These are phyloP conservation scores for Chrysopilus asiliformis DNA, from an alignment of 2,888 invertebrate genomes.

Conservation along the genomic window DNA sequence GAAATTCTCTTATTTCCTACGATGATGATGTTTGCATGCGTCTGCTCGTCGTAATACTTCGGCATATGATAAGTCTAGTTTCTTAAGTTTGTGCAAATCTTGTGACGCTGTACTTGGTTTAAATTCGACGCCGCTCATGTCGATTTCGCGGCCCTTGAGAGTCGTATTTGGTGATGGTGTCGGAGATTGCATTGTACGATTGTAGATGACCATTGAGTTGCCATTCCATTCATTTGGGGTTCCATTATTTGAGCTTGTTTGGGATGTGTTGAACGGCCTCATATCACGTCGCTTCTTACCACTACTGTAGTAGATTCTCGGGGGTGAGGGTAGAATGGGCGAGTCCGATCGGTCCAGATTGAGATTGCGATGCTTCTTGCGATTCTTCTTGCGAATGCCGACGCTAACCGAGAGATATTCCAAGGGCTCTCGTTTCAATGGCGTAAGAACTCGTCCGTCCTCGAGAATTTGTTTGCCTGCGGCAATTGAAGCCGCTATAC, in stretches of 20 bases:
- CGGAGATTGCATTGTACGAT: slow-evolving; percentile 42
- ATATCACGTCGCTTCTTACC: slow-evolving; percentile 43
- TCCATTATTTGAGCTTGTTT: slow-evolving; percentile 6
- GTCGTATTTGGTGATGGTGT: slow-evolving; percentile 42
- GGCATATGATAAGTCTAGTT: slow-evolving; percentile 72
- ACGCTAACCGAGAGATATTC: slow-evolving; percentile 58
- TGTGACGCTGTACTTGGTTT: slow-evolving; percentile 64
- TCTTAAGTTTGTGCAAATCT: slow-evolving; percentile 66
- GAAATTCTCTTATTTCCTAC: slow-evolving; percentile 19
- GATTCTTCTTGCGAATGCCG: slow-evolving; percentile 56
- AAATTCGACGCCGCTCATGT: slow-evolving; percentile 35
- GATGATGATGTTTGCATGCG: slow-evolving; percentile 26
- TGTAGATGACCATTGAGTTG: slow-evolving; percentile 54
- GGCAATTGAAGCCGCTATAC: slow-evolving; percentile 12
- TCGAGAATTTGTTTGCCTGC: slow-evolving; percentile 25
- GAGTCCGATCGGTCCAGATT: slow-evolving; percentile 51
- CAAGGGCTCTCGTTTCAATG: slow-evolving; percentile 56
- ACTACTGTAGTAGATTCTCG: slow-evolving; percentile 47
- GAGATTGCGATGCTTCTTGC: slow-evolving; percentile 46
- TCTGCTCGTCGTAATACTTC: slow-evolving; percentile 60
- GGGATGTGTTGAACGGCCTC: slow-evolving; percentile 37
- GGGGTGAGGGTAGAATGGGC: slow-evolving; percentile 52
- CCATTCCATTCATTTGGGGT: slow-evolving; percentile 48
- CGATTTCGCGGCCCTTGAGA: slow-evolving; percentile 27
- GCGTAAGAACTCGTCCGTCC: slow-evolving; percentile 42